Conservation (phyloP, 2,797 vertebrate species). For the Gobio occitaniae region DNA sequence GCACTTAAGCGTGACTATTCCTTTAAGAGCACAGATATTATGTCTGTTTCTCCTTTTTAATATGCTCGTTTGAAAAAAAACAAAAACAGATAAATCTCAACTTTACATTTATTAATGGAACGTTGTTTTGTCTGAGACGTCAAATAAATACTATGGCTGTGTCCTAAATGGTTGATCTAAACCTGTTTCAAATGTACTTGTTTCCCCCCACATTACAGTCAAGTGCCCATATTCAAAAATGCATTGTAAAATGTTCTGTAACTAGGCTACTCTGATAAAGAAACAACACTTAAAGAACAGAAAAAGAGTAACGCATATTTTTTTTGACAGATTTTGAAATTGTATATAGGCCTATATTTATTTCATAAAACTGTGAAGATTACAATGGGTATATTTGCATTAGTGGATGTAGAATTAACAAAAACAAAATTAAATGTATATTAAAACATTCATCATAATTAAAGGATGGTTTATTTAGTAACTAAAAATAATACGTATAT, state of each 20-base stretch:
- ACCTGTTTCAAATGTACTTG: not conserved
- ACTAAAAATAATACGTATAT: not conserved
- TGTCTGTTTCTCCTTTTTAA: conserved; percentile 30
- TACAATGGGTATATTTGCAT: not conserved
- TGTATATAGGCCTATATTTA: too few species aligned
- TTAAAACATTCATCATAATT: not conserved
- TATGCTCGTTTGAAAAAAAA: not conserved
- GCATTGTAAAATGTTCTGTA: not conserved
- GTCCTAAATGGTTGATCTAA: not conserved
- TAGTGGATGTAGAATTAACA: not conserved
- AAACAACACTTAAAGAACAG: not conserved
- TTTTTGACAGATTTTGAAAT: not conserved
- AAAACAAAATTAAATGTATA: not conserved
- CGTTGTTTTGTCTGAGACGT: conserved; percentile 5
- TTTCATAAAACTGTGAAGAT: not conserved
- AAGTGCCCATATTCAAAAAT: not conserved
- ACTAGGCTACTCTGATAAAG: not conserved
- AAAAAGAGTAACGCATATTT: not conserved
- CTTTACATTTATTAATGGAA: not conserved
- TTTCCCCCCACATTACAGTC: not conserved
- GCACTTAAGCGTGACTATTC: not conserved
- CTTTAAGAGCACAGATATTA: conserved; percentile 1
- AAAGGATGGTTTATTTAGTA: not conserved
- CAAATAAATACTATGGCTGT: conserved; percentile 24
- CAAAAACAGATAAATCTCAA: not conserved